phyloP scores from a whole-genome alignment of 2,113 vertebrate genomes.

The Thalassarche chlororhynchos region DNA sequence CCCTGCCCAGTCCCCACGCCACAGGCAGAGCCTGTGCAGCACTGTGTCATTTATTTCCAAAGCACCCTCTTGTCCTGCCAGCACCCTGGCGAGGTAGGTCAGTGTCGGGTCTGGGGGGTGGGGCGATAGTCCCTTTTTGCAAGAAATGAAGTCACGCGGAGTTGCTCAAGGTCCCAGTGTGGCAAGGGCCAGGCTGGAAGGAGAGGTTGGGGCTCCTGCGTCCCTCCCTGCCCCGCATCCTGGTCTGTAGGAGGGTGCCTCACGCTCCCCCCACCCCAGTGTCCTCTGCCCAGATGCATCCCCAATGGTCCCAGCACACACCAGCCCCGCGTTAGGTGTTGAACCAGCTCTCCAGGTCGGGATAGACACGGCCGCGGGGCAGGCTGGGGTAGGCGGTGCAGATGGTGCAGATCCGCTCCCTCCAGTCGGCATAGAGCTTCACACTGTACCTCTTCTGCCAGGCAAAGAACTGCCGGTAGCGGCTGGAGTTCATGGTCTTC shows the following conservation, averaged over 20 bases:
- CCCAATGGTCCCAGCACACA: rapidly evolving
- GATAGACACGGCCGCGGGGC: slow-evolving; percentile 71
- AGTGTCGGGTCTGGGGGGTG: rapidly evolving
- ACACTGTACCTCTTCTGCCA: slow-evolving; percentile 80
- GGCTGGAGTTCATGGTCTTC: slow-evolving; percentile 70
- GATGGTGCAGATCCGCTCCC: slow-evolving; percentile 85
- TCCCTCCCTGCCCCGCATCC: neutral
- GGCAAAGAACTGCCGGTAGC: slow-evolving; percentile 78
- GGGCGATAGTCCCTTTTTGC: neutral
- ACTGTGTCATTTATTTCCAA: neutral
- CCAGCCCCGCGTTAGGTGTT: neutral
- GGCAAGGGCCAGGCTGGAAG: neutral
- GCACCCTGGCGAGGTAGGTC: neutral
- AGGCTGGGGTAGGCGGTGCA: slow-evolving; percentile 74
- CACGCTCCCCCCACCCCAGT: rapidly evolving
- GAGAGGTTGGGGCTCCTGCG: rapidly evolving
- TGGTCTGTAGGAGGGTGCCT: neutral
- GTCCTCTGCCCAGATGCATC: neutral
- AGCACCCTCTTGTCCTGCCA: neutral
- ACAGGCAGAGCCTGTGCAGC: neutral
- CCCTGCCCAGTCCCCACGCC: neutral
- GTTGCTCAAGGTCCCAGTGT: neutral
- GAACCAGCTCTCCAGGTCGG: slow-evolving; percentile 79
- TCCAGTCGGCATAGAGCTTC: slow-evolving; percentile 80
- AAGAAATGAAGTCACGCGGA: neutral